Percentiles rank a stretch among this genome's conserved stretches.
phyloP scores from a whole-genome alignment of 2,113 vertebrate genomes.

The Climacteris rufus region DNA sequence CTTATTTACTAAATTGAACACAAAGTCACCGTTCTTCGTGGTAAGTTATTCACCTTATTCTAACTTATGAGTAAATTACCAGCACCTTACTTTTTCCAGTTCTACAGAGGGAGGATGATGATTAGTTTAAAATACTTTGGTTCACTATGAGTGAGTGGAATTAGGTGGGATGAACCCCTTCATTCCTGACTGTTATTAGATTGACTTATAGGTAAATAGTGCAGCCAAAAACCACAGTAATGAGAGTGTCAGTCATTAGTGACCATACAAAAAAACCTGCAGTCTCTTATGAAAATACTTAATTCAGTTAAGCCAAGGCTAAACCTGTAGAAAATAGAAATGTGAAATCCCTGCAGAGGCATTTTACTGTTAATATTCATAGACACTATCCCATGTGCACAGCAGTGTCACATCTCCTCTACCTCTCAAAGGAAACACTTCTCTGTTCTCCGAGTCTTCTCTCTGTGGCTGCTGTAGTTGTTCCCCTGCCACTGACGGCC shows the following conservation, averaged over 20 bases:
- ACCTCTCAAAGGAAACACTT: background rate
- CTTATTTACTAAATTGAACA: background rate
- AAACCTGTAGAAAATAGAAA: background rate
- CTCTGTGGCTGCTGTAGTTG: background rate
- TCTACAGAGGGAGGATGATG: background rate
- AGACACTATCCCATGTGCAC: rapidly evolving
- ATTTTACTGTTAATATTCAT: background rate
- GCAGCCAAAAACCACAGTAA: background rate
- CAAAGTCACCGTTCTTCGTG: background rate
- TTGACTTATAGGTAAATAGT: background rate
- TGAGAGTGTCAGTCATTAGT: background rate
- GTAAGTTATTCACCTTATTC: background rate
- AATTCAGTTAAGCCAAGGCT: background rate
- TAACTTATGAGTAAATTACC: background rate
- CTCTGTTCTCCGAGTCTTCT: background rate
- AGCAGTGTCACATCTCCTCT: background rate
- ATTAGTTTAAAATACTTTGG: background rate
- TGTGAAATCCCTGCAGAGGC: background rate
- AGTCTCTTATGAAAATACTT: background rate
- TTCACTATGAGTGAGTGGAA: background rate
- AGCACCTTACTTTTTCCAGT: background rate
- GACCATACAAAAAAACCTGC: background rate
- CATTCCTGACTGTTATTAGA: background rate
- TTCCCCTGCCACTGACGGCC: rapidly evolving
- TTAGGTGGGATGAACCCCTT: background rate